Base-by-base conservation (phyloP, 2,113 vertebrate genomes). In the Semnornis frantzii region DNA sequence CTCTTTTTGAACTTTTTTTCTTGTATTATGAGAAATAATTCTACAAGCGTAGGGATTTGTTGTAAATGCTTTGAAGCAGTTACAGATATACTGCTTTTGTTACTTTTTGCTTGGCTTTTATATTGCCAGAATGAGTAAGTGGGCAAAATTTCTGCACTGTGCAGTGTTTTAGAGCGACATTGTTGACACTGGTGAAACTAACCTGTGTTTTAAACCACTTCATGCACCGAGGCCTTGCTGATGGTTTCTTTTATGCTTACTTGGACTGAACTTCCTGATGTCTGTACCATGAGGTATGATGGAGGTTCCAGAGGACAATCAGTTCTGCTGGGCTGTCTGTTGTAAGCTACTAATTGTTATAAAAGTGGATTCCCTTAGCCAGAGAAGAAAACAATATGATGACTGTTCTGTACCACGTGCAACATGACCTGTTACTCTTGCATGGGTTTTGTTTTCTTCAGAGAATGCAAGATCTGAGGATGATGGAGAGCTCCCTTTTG, bases 311-410 rank as follows among this genome's bases (percentile, higher is more conserved):
- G 82, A 70, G 57, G 28, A 18, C 39, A 62, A 0, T 31, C 1
- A 0, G 3, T 31, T 62, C n/a, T 88, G 23, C 62, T 59, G 81
- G n/a, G 33, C 10, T 77, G 9, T 5, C 30, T 75, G n/a, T 46
- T 60, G 8, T 69, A 34, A 79, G n/a, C 60, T n/a, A 9, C 0
- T 0, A 39, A 33, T 54, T 30, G 62, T 54, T 48, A 5, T 54
- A 8, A 23, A 62, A 57, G 19, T 23, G 19, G 5, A 6, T 68
- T n/a, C 80, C 31, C 25, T 73, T 62, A 30, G 11, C 23, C n/a
- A 39, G 64, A 37, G 44, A 70, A 33, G 17, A 54, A 62, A 33
- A 46, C 44, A 57, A 0, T 4, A 4, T 69, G 65, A 17, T 72
- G 37, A 15, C 25, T 68, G 15, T 21, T 48, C 4, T 50, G 10